A percentile compares a stretch with the other conserved stretches of the same genome.
These are phyloP conservation scores for Deilephila porcellus DNA, from an alignment of 2,888 invertebrate species.

Conservation along the genomic window DNA sequence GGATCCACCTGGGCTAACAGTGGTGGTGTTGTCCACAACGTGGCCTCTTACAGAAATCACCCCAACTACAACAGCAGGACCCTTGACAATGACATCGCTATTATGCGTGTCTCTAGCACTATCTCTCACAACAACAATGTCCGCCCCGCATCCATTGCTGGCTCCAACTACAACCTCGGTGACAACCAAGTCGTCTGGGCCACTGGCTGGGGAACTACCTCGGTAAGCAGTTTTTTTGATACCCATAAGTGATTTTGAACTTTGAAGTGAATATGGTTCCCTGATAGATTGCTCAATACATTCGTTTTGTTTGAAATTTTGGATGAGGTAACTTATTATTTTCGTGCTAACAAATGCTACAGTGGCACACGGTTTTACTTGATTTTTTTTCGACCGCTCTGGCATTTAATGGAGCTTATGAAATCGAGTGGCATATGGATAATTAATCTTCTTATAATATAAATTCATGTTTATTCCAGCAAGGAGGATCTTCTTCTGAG, in stretches of 20 bases:
- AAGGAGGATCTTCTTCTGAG: constrained; percentile 38
- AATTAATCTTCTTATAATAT: too few species aligned
- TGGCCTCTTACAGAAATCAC: constrained; percentile 50
- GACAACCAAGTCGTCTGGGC: constrained; percentile 63
- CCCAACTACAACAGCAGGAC: constrained; percentile 51
- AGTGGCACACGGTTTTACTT: too few species aligned
- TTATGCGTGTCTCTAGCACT: constrained; percentile 50
- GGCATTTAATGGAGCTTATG: too few species aligned
- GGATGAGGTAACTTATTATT: neutral
- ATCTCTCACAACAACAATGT: constrained; percentile 51
- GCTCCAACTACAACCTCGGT: constrained; percentile 52
- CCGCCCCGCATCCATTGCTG: constrained; percentile 50
- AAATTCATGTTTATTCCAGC: neutral
- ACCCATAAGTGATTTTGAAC: neutral
- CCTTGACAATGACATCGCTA: constrained; percentile 59
- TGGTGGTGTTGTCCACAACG: constrained; percentile 51
- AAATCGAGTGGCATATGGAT: too few species aligned
- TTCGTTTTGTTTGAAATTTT: neutral
- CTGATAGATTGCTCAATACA: neutral
- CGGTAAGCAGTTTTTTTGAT: constrained; percentile 46
- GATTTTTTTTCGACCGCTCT: too few species aligned
- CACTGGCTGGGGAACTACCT: constrained; percentile 70
- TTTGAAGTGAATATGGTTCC: too few species aligned
- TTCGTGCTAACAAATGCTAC: too few species aligned
- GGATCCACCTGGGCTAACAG: constrained; percentile 55